A percentile compares a stretch with the other conserved stretches of the same genome.
Conservation (phyloP, 1,140 invertebrate genomes). For the Zaprionus inermis region DNA sequence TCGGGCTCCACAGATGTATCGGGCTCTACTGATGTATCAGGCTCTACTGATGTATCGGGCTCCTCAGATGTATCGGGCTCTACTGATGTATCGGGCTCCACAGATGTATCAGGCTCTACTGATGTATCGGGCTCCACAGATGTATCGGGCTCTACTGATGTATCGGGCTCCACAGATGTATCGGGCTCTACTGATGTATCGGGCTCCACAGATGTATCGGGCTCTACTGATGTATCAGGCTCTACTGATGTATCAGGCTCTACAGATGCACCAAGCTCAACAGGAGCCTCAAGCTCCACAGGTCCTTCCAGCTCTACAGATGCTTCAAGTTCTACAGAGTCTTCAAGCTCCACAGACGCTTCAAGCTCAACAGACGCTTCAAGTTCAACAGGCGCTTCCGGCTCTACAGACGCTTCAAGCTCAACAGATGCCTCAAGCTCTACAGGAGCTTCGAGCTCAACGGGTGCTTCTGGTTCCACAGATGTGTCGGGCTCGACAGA, state of each 20-base stretch:
- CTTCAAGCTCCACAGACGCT: conserved; percentile 30
- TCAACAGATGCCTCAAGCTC: conserved; percentile 39
- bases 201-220: background rate
- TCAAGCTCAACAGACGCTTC: conserved; percentile 30
- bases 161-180: conserved; percentile 20
- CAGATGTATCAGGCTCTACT: conserved; percentile 4
- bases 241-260: background rate
- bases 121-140: conserved; percentile 33
- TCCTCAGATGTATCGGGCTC: conserved; percentile 21
- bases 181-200: background rate
- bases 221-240: background rate
- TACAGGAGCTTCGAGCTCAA: conserved; percentile 38
- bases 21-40: conserved; percentile 6
- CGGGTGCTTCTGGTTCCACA: conserved; percentile 39
- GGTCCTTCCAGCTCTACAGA: conserved; percentile 35
- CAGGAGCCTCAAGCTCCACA: conserved; percentile 14
- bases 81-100: conserved; percentile 4
- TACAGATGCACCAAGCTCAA: background rate
- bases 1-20: conserved; percentile 25
- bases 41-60: background rate
- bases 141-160: conserved; percentile 41
- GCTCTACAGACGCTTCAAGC: conserved; percentile 25
- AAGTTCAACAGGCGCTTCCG: conserved; percentile 26
- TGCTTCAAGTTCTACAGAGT: conserved; percentile 13
- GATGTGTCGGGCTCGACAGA: conserved; percentile 31